phyloP scores from a whole-genome alignment of 2,113 vertebrate genomes.

The Nyctibius bracteatus region DNA sequence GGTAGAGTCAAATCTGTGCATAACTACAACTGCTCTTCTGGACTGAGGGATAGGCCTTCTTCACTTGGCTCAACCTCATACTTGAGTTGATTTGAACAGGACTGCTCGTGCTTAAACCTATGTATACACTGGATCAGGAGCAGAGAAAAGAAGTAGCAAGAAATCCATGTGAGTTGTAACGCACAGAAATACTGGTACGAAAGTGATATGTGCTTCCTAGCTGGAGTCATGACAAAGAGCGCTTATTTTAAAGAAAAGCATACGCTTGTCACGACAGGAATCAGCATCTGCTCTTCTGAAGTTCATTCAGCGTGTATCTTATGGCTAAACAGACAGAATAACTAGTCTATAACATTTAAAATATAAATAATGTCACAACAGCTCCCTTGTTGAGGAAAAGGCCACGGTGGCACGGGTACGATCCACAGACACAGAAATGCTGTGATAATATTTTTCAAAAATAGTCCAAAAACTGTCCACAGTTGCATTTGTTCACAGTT shows the following conservation, averaged over 20 bases:
- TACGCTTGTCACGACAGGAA: neutral
- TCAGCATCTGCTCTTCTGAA: neutral
- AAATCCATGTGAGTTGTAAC: neutral
- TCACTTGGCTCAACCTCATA: neutral
- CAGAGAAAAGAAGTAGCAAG: neutral
- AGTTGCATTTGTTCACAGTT: neutral
- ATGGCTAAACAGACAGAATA: neutral
- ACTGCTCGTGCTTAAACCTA: neutral
- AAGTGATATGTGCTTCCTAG: neutral
- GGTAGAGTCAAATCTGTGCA: neutral
- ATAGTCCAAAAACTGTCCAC: neutral
- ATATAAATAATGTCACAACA: neutral
- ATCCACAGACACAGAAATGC: neutral
- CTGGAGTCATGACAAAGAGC: neutral
- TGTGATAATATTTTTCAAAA: neutral
- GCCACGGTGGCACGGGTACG: neutral
- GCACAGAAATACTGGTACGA: neutral
- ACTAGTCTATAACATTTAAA: neutral
- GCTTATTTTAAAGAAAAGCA: neutral
- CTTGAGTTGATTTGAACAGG: neutral
- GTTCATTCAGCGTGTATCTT: neutral
- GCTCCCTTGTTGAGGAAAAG: neutral
- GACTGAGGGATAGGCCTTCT: neutral
- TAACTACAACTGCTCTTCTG: neutral
- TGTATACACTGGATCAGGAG: neutral